Base-by-base conservation (phyloP, 2,888 invertebrate genomes). In the Phortica magna region DNA sequence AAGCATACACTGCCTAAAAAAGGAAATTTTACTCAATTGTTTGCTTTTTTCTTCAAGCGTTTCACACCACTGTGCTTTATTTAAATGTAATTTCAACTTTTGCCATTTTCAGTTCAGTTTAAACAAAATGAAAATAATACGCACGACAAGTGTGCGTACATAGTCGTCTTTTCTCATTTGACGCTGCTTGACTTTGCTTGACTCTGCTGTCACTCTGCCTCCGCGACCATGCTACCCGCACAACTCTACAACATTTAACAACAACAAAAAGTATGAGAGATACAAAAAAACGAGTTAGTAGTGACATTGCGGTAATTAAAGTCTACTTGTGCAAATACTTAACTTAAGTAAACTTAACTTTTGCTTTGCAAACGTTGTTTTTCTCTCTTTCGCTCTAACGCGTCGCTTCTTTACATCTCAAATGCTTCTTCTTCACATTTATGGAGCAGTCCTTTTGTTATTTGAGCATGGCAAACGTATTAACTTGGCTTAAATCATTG, bases 221-320 rank as follows among this genome's bases (percentile, higher is more conserved):
- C 57, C n/a, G 14, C 12, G 10, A 0, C n/a, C n/a, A 14, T n/a
- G 7, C 17, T 9, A n/a, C n/a, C n/a, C n/a, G n/a, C n/a, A n/a
- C n/a, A n/a, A n/a, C 12, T 57, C 12, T 12, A 12, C 39, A 22
- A 65, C 31, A 12, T 64, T 9, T 41, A 12, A 31, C 39, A 65
- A 31, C 39, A 65, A 31, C n/a, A 42, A 65, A 65, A 14, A n/a
- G 55, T 17, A 55, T 55, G 55, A 53, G 3, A 53, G 7, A 7
- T 1, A 17, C 14, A 55, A 55, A 31, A 31, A 31, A 31, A 31
- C 31, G 17, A n/a, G n/a, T 55, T 31, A 31, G 59, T 65, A 65
- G 65, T 65, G 65, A 65, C 41, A 65, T 65, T 65, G 65, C 42
- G 39, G 65, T 65, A 65, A 65, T 65, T 65, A 65, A 65, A 65